phyloP scores from a whole-genome alignment of 2,113 vertebrate species.

The Zapus hudsonius region DNA sequence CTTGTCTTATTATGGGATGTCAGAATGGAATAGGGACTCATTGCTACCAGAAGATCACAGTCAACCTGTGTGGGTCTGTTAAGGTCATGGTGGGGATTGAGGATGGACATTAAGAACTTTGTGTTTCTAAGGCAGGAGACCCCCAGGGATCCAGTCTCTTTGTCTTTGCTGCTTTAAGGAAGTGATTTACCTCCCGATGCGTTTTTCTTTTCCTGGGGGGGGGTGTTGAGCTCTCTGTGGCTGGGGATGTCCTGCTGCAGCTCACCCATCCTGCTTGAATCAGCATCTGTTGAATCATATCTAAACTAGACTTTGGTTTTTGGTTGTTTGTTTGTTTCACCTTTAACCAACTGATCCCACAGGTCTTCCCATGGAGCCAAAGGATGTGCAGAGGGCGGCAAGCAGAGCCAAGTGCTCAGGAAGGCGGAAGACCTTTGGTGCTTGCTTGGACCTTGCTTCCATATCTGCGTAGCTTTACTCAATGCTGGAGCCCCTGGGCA shows the following conservation, averaged over 20 bases:
- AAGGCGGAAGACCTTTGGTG: not conserved
- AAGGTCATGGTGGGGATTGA: not conserved
- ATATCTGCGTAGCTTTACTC: not conserved
- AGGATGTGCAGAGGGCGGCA: not conserved
- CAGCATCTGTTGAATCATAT: not conserved
- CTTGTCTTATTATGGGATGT: not conserved
- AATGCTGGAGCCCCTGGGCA: not conserved
- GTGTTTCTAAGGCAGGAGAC: not conserved
- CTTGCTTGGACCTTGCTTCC: not conserved
- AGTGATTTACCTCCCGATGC: not conserved
- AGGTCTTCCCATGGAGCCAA: not conserved
- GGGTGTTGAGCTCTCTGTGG: not conserved
- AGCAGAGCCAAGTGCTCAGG: not conserved
- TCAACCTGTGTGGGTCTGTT: not conserved
- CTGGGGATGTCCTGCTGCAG: not conserved
- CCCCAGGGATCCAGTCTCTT: not conserved
- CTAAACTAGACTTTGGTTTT: not conserved
- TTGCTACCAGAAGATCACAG: not conserved
- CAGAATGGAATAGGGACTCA: not conserved
- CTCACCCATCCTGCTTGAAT: not conserved
- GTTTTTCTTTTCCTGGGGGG: not conserved
- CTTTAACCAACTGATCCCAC: not conserved
- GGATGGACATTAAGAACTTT: not conserved
- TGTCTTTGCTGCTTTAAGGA: not conserved
- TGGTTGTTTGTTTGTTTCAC: not conserved